Evolutionary conservation across 2,888 invertebrate genomes (phyloP).

Genomic region (Meteorus cinctellus): DNA sequence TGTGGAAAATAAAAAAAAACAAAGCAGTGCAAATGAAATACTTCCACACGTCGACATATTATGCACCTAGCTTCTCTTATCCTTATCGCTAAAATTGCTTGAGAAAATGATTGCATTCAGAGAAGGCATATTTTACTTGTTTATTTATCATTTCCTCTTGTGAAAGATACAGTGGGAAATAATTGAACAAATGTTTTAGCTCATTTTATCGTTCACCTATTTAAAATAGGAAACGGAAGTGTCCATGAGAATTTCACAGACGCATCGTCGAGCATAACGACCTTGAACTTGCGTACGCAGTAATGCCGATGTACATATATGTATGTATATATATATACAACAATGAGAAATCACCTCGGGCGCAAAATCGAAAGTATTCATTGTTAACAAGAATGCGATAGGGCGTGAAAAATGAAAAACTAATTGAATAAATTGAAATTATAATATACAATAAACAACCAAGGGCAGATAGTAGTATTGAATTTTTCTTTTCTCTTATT

Average conservation of each 20-base stretch:
- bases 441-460: neutral
- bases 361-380: slow-evolving; percentile 32
- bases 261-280: slow-evolving; percentile 56
- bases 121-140: neutral
- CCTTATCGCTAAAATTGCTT: neutral
- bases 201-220: slow-evolving; percentile 3
- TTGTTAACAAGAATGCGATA: neutral
- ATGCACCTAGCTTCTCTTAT: neutral
- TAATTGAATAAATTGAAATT: slow-evolving; percentile 8
- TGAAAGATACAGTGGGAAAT: slow-evolving; percentile 20
- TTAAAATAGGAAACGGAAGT: slow-evolving; percentile 49
- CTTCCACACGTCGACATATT: neutral
- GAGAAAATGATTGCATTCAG: neutral
- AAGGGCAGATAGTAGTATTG: neutral
- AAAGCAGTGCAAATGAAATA: neutral
- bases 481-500: neutral
- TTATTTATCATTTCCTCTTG: neutral
- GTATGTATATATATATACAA: slow-evolving; percentile 30
- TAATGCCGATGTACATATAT: too few relatives aligned
- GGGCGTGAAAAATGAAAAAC: neutral
- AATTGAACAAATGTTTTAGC: slow-evolving; percentile 28
- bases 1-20: neutral
- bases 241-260: slow-evolving; percentile 48
- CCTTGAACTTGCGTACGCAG: slow-evolving; percentile 61
- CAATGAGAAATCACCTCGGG: slow-evolving; percentile 13